phyloP scores from a whole-genome alignment of 2,113 vertebrate genomes.

The Pomatorhinus ruficollis region DNA sequence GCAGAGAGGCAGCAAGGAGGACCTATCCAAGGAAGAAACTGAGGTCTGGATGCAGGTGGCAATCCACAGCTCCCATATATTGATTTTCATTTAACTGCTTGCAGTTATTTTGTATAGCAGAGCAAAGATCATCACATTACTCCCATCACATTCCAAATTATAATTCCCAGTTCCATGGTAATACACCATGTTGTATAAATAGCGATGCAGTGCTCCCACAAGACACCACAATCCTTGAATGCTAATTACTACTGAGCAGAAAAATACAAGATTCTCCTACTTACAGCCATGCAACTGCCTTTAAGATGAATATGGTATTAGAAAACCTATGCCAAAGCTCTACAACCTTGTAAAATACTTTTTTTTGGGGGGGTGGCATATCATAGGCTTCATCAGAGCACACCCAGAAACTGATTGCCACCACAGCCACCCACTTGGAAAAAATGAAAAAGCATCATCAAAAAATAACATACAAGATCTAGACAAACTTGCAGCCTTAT shows the following conservation, averaged over 20 bases:
- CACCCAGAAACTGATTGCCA: neutral
- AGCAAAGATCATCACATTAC: neutral
- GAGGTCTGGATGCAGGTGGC: neutral
- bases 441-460: neutral
- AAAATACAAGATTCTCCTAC: neutral
- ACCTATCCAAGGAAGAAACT: neutral
- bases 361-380: fast-evolving
- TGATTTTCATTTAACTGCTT: neutral
- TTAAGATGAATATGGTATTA: neutral
- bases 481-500: neutral
- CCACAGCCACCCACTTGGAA: neutral
- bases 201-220: neutral
- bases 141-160: neutral
- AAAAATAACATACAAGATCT: neutral
- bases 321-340: neutral
- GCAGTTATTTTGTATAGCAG: fast-evolving
- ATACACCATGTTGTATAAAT: neutral
- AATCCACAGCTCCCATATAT: neutral
- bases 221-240: neutral
- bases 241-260: neutral
- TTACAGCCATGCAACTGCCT: neutral
- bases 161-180: neutral
- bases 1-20: neutral
- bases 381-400: neutral
- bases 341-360: neutral